Evolutionary conservation across 2,888 invertebrate species (phyloP).

Genomic region (Dione juno): DNA sequence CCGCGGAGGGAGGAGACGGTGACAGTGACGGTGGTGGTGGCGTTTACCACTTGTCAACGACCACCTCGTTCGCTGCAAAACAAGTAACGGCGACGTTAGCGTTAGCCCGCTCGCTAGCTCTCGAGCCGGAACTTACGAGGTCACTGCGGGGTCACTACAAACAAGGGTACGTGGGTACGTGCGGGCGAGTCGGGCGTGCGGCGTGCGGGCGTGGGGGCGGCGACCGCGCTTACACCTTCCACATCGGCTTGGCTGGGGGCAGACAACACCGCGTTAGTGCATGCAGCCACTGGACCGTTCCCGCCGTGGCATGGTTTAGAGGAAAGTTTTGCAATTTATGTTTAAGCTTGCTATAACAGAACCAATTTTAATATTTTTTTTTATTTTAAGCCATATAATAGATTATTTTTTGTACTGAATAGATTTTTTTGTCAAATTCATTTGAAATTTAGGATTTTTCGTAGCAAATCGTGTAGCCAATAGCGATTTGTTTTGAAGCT

Average conservation of each 20-base stretch:
- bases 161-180: conserved; percentile 78
- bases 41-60: conserved; percentile 87
- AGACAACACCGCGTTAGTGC: conserved; percentile 77
- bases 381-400: conserved; percentile 3
- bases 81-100: conserved; percentile 61
- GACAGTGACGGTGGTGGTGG: conserved; percentile 73
- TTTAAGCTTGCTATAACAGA: conserved; percentile 27
- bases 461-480: conserved; percentile 46
- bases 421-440: conserved; percentile 30
- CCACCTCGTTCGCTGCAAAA: conserved; percentile 88
- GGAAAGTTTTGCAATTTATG: conserved; percentile 58
- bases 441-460: conserved; percentile 20
- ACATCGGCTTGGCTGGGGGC: conserved; percentile 80
- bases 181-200: conserved; percentile 61
- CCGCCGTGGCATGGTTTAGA: conserved; percentile 43
- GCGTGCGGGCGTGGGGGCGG: conserved; percentile 76
- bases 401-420: conserved; percentile 14
- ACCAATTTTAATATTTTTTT: conserved; percentile 20
- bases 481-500: conserved; percentile 58
- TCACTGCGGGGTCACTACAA: conserved; percentile 84
- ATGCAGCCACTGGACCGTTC: conserved; percentile 58
- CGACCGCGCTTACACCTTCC: conserved; percentile 76
- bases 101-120: conserved; percentile 71
- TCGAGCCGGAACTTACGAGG: conserved; percentile 74
- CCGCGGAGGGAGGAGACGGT: conserved; percentile 67